These are phyloP conservation scores for Meloidogyne chitwoodi DNA, from an alignment of 1,140 invertebrate species.

Conservation along the genomic window DNA sequence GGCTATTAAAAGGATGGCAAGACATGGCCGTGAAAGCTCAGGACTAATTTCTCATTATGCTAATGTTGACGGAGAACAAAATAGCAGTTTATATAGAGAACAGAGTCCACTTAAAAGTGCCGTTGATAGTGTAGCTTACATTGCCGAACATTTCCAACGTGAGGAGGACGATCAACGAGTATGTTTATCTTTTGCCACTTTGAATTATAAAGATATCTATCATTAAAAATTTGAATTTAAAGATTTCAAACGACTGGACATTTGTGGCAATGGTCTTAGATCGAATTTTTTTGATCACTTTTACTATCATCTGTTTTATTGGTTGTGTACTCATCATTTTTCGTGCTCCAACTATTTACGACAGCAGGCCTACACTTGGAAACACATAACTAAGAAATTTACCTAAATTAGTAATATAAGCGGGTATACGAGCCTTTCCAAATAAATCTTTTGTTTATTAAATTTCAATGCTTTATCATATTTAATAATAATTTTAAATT, in stretches of 20 bases:
- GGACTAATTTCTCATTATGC: background rate
- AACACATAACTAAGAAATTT: background rate
- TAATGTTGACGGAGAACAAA: background rate
- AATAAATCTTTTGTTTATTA: no score
- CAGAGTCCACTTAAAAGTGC: constrained; percentile 51
- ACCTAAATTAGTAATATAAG: background rate
- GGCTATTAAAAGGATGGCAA: background rate
- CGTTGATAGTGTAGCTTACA: constrained; percentile 54
- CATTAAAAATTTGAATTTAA: background rate
- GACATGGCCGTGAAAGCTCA: background rate
- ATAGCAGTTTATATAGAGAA: constrained; percentile 48
- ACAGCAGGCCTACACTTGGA: constrained; percentile 48
- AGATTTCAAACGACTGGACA: constrained; percentile 75
- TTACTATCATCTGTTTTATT: constrained; percentile 51
- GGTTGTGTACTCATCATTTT: constrained; percentile 56
- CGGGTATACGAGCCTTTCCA: no score
- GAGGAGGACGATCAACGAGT: constrained; percentile 59
- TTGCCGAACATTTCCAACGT: constrained; percentile 56
- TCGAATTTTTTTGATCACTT: constrained; percentile 75
- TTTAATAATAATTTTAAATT: no score
- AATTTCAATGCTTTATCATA: no score
- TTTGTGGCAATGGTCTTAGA: constrained; percentile 99
- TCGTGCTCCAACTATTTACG: constrained; percentile 66
- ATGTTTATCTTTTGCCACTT: background rate
- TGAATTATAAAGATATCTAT: background rate